A percentile compares a stretch with the other conserved stretches of the same genome.
Evolutionary conservation across 92 coral and sea anemone genomes (phyloP).

Genomic region (Phenganax subtilis): DNA sequence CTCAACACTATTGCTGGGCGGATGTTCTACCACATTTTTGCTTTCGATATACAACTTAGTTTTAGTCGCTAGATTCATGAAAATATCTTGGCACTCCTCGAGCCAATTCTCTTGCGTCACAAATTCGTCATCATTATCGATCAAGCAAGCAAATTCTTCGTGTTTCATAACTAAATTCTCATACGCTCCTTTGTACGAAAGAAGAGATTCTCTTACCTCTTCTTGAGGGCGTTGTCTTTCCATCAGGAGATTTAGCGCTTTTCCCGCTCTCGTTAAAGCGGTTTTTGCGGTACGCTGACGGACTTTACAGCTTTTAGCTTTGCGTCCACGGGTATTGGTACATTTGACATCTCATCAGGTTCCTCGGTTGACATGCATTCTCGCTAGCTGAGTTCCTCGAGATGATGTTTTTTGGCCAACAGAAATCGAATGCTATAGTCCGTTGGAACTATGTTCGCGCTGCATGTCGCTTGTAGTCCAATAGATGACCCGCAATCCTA

Average conservation of each 20-base stretch:
- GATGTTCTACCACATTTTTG: background rate
- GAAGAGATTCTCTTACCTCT: conserved; percentile 18
- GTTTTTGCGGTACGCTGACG: too few species aligned
- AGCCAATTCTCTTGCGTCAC: background rate
- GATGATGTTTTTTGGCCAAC: too few species aligned
- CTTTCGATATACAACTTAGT: conserved; percentile 9
- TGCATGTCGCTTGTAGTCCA: too few species aligned
- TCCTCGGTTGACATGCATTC: too few species aligned
- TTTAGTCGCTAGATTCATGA: conserved; percentile 8
- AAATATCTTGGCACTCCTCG: conserved; percentile 18
- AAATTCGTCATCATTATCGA: conserved; percentile 25
- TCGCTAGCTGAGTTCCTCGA: too few species aligned
- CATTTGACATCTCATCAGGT: too few species aligned
- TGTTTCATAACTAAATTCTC: conserved; percentile 17
- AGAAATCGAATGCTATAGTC: too few species aligned
- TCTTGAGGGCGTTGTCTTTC: background rate
- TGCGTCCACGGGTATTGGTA: too few species aligned
- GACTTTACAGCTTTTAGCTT: too few species aligned
- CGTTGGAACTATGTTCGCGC: too few species aligned
- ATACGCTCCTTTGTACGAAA: background rate
- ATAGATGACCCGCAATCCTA: too few species aligned
- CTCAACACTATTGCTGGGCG: background rate
- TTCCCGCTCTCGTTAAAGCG: background rate
- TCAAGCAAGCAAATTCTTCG: background rate
- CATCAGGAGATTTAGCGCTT: background rate